A percentile compares a stretch with the other conserved stretches of the same genome.
These are phyloP conservation scores for Lepidonotus clava DNA, from an alignment of 2,888 invertebrate species.

Conservation along the genomic window DNA sequence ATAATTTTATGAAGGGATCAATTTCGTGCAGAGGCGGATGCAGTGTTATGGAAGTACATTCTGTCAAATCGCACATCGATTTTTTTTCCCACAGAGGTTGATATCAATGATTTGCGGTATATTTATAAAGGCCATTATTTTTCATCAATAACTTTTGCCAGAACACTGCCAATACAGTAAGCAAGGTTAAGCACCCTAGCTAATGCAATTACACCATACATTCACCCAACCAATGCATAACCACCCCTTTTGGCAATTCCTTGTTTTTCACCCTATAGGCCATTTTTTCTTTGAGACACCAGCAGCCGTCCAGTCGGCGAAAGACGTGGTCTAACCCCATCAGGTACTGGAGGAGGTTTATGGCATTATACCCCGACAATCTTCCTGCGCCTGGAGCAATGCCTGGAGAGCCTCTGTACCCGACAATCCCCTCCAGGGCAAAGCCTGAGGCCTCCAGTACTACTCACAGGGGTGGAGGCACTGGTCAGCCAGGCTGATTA, in stretches of 20 bases:
- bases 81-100: constrained; percentile 11
- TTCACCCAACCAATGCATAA: too few relatives aligned
- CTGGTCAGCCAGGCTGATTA: constrained; percentile 24
- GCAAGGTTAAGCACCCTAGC: too few relatives aligned
- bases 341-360: not conserved
- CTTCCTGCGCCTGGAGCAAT: not conserved
- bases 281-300: too few relatives aligned
- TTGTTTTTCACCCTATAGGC: too few relatives aligned
- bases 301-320: too few relatives aligned
- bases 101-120: constrained; percentile 43
- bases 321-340: too few relatives aligned
- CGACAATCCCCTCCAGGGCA: constrained; percentile 9
- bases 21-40: not conserved
- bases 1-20: constrained; percentile 39
- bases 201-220: too few relatives aligned
- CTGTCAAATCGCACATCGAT: constrained; percentile 34
- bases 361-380: constrained; percentile 1
- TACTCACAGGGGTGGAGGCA: not conserved
- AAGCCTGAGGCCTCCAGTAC: not conserved
- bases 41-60: constrained; percentile 34
- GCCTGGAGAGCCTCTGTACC: not conserved
- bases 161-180: too few relatives aligned
- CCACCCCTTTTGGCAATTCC: too few relatives aligned
- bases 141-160: constrained; percentile 35
- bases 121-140: constrained; percentile 45